Conservation (phyloP, 2,888 invertebrate genomes). For the Prosapia bicincta region DNA sequence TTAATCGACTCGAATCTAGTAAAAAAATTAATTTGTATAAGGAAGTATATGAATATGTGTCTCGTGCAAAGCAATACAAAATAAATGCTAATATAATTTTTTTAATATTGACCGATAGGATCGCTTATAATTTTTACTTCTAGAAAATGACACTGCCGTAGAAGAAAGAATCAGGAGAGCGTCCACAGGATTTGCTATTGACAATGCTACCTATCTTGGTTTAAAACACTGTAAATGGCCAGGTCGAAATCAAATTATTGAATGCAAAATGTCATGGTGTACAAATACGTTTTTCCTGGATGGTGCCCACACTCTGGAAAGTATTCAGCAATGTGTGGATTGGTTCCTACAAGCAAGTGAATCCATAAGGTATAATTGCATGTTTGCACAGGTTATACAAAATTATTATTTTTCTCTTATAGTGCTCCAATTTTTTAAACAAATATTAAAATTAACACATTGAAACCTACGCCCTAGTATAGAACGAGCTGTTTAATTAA, state of each 20-base stretch:
- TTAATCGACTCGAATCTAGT: no score
- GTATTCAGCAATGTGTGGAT: constrained; percentile 71
- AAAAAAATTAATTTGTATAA: no score
- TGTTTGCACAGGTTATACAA: no score
- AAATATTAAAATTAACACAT: no score
- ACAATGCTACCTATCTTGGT: constrained; percentile 47
- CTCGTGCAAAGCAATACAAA: no score
- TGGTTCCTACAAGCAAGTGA: constrained; percentile 64
- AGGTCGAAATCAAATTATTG: constrained; percentile 71
- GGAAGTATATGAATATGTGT: no score
- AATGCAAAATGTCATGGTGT: constrained; percentile 35
- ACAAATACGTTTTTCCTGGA: constrained; percentile 65
- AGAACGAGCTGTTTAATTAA: no score
- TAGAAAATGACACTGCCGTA: neutral
- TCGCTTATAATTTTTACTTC: neutral
- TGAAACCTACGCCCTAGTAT: no score
- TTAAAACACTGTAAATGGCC: constrained; percentile 72
- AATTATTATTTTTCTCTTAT: no score
- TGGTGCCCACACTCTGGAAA: constrained; percentile 93
- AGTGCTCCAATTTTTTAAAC: no score
- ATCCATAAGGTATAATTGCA: neutral
- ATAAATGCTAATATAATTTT: no score
- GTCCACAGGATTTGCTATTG: constrained; percentile 13
- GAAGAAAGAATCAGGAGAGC: neutral
- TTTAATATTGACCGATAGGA: no score